Evolutionary conservation across 2,888 invertebrate genomes (phyloP).

Genomic region (Candidula unifasciata): DNA sequence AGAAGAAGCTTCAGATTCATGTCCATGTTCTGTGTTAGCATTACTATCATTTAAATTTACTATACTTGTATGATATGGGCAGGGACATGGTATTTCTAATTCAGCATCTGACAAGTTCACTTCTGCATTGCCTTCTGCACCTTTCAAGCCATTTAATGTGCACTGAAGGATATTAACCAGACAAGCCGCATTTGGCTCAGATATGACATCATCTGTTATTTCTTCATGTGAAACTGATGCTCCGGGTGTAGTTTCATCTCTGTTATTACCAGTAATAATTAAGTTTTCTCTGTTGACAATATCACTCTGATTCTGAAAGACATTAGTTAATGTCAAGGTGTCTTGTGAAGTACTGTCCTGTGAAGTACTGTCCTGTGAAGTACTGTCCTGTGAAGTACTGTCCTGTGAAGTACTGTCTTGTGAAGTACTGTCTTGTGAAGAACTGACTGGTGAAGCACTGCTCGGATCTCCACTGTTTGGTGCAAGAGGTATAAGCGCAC

Average conservation of each 20-base stretch:
- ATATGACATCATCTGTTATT: background rate
- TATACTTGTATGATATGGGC: background rate
- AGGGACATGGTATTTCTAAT: background rate
- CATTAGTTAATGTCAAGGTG: background rate
- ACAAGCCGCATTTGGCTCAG: background rate
- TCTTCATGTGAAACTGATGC: background rate
- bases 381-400: too few species aligned
- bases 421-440: too few species aligned
- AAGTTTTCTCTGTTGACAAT: background rate
- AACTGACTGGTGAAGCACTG: too few species aligned
- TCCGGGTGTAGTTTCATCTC: background rate
- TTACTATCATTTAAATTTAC: background rate
- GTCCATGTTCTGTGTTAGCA: background rate
- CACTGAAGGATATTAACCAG: background rate
- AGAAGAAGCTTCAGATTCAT: background rate
- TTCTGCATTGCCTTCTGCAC: background rate
- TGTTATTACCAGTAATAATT: background rate
- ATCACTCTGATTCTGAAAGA: background rate
- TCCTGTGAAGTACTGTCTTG: too few species aligned
- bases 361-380: too few species aligned
- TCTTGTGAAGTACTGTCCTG: background rate
- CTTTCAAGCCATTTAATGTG: background rate
- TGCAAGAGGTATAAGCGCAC: too few species aligned
- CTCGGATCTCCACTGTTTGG: too few species aligned
- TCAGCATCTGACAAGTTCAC: background rate